phyloP scores from a whole-genome alignment of 2,888 invertebrate genomes.

The Andrena chrysosceles region DNA sequence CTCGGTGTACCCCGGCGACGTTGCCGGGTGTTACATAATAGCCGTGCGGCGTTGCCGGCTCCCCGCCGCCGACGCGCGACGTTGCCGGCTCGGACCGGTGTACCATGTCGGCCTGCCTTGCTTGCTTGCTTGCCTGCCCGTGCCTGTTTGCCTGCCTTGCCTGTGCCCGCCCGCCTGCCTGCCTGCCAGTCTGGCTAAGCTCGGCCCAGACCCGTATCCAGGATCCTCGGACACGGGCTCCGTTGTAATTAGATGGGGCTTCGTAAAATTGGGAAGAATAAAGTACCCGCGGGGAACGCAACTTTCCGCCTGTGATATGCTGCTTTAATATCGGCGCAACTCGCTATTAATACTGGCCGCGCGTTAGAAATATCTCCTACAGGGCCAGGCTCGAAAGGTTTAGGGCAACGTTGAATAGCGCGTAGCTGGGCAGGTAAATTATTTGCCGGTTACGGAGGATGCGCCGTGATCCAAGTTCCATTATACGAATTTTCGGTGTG shows the following conservation, averaged over 20 bases:
- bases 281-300: background rate
- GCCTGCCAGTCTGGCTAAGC: slow-evolving; percentile 44
- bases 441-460: background rate
- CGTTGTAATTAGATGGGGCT: slow-evolving; percentile 23
- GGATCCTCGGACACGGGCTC: slow-evolving; percentile 20
- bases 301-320: background rate
- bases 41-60: slow-evolving; percentile 79
- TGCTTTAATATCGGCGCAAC: background rate
- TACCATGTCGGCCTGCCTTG: slow-evolving; percentile 67
- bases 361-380: background rate
- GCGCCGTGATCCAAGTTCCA: background rate
- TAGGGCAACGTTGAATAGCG: background rate
- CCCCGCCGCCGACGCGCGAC: slow-evolving; percentile 48
- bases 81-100: slow-evolving; percentile 69
- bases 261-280: slow-evolving; percentile 15
- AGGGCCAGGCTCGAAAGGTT: background rate
- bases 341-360: slow-evolving; percentile 9
- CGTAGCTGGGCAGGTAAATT: background rate
- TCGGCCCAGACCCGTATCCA: slow-evolving; percentile 23
- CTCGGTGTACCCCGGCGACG: slow-evolving; percentile 76
- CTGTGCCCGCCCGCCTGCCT: slow-evolving; percentile 13
- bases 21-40: slow-evolving; percentile 85
- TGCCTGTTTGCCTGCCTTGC: slow-evolving; percentile 38
- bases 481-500: background rate
- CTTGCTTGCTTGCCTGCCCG: slow-evolving; percentile 9